Base-by-base conservation (phyloP, 2,888 invertebrate genomes). In the Argyra leucocephala region DNA sequence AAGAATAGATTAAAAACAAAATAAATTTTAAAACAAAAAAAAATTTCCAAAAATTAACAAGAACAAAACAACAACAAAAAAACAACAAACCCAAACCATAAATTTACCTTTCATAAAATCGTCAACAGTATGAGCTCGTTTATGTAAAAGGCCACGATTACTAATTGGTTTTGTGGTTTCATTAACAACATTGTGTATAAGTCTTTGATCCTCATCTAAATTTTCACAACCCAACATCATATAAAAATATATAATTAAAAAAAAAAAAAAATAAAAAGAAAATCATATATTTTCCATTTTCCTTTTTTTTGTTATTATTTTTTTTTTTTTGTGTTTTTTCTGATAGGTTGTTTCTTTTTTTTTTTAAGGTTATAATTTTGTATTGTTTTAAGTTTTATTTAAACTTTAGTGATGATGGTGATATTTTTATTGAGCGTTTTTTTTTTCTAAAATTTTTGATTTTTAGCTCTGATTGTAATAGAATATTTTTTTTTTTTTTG, bases 21-120 rank as follows among this genome's bases (percentile, higher is more conserved):
- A 48, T 48, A 62, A 65, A 61, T 12, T 37, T 22, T 59, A 65
- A 61, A 22, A 36, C 22, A 63, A 65, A 64, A n/a, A 9, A 22
- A 24, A 59, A 48, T n/a, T n/a, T n/a, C n/a, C n/a, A n/a, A 31
- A 37, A 31, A 59, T 57, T 15, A 60, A 12, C 4, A 60, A 60
- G 60, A 64, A 31, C 24, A 26, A 22, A 63, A 22, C 22, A 36
- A 57, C 22, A 22, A n/a, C 6, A 22, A n/a, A n/a, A 22, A 58
- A 58, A 58, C 5, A 6, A 4, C 22, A 21, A 31, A 58, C n/a
- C 22, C 58, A 58, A n/a, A n/a, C 22, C 15, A 61, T 60, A 61
- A 66, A 65, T 68, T 73, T 72, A 74, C 74, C 74, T 74, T 71
- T 72, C 74, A 74, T 74, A 67, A 73, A 74, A 72, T 74, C 74